phyloP scores from a whole-genome alignment of 2,797 vertebrate genomes.

The Acanthurus lineatus region DNA sequence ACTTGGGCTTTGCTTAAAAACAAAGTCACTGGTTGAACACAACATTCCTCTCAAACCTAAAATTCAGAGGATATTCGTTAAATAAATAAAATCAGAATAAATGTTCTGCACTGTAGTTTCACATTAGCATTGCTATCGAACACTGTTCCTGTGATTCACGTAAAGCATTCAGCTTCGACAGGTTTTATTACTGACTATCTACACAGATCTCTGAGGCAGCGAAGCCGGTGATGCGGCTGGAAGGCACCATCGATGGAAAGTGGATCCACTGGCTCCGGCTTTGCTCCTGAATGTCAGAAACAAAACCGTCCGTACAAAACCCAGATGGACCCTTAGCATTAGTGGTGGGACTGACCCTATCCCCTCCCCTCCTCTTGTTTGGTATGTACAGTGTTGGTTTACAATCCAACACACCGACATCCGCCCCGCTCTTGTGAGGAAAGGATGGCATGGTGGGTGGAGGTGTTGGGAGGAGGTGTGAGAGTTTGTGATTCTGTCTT shows the following conservation, averaged over 20 bases:
- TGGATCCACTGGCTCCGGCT: conserved; percentile 43
- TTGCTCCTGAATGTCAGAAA: conserved; percentile 82
- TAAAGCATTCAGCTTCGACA: conserved; percentile 40
- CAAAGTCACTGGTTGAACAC: conserved; percentile 39
- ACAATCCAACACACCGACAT: conserved; percentile 29
- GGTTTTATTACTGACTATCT: conserved; percentile 44
- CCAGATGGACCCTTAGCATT: conserved; percentile 45
- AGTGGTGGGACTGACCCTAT: conserved; percentile 37
- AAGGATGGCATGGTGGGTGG: conserved; percentile 31
- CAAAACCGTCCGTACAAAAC: conserved; percentile 35
- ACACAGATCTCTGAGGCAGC: conserved; percentile 65
- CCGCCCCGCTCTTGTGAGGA: conserved; percentile 38
- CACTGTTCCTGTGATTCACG: conserved; percentile 38
- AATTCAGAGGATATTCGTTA: conserved; percentile 56
- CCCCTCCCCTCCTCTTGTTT: conserved; percentile 25
- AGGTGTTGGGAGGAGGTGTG: conserved; percentile 15
- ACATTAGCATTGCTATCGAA: conserved; percentile 69
- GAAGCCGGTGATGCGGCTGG: conserved; percentile 37
- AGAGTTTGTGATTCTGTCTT: conserved; percentile 44
- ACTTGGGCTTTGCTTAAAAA: conserved; percentile 27
- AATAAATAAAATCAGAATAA: conserved; percentile 81
- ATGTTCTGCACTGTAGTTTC: conserved; percentile 68
- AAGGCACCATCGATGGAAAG: conserved; percentile 74
- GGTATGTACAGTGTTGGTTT: conserved; percentile 45
- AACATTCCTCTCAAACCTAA: conserved; percentile 39